Evolutionary conservation across 30 jellyfish, hydroid and myxozoan species (phyloP).

Genomic region (Catostylus mosaicus): DNA sequence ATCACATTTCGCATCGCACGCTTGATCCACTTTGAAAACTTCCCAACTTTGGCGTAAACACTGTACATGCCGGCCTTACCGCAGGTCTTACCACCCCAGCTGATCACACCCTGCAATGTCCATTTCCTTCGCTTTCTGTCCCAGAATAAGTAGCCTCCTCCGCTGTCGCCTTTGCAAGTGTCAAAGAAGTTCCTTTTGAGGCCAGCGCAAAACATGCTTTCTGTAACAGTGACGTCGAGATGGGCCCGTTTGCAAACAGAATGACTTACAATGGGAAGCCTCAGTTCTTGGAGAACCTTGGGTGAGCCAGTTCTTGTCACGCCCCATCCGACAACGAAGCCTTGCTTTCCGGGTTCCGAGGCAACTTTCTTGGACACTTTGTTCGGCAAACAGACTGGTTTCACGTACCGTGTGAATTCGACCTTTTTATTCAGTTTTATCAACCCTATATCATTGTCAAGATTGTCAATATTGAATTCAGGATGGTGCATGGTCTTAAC

Average conservation of each 20-base stretch:
- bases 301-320: slow-evolving; percentile 61
- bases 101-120: slow-evolving; percentile 93
- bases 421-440: slow-evolving; percentile 69
- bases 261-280: slow-evolving; percentile 82
- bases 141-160: slow-evolving; percentile 91
- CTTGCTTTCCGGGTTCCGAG: slow-evolving; percentile 64
- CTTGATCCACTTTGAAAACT: slow-evolving; percentile 86
- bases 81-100: slow-evolving; percentile 96
- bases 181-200: slow-evolving; percentile 60
- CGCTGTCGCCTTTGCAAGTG: slow-evolving; percentile 99
- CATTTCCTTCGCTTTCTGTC: slow-evolving; percentile 81
- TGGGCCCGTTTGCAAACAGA: slow-evolving; percentile 78
- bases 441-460: slow-evolving; percentile 93
- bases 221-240: slow-evolving; percentile 69
- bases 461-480: slow-evolving; percentile 45
- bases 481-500: slow-evolving; percentile 71
- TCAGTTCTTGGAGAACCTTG: slow-evolving; percentile 50
- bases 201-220: slow-evolving; percentile 99
- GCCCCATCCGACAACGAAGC: slow-evolving; percentile 98
- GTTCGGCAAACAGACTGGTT: slow-evolving; percentile 95
- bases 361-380: slow-evolving; percentile 43
- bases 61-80: slow-evolving; percentile 94
- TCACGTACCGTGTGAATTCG: slow-evolving; percentile 57
- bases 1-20: slow-evolving; percentile 51
- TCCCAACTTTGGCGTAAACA: slow-evolving; percentile 88